Base-by-base conservation (phyloP, 23 tunicate species). In the Styela clava region DNA sequence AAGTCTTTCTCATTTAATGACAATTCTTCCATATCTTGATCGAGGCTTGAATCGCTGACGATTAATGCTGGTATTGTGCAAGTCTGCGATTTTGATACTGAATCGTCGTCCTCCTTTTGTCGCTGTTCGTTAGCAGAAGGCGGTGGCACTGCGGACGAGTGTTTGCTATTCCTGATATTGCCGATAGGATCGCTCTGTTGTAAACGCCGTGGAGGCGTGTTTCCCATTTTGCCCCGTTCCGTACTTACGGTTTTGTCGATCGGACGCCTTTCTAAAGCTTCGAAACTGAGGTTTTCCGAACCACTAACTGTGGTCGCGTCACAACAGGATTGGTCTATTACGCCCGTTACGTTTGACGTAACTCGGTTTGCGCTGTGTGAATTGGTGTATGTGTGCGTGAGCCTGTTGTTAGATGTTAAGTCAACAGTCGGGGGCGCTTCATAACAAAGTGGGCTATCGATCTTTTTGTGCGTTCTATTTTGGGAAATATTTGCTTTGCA, bases 31-130 rank as follows among this genome's bases (percentile, higher is more conserved):
- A 26, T 30, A 21, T 23, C 81, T n/a, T 51, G 64, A 52, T 76
- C 65, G 22, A 52, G 35, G n/a, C 81, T 76, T 28, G 64, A 36
- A 76, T 76, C 81, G 31, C 81, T 76, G 30, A 76, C 37, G 21
- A 76, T 44, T 20, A 76, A 28, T 16, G 52, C 65, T 23, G 81
- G 81, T 76, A 76, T 76, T 7, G 81, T 32, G 7, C 35, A 34
- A 32, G 34, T 28, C 35, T 26, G 32, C 9, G 70, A 27, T 27
- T 65, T 65, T 24, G 16, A 7, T 5, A 3, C 31, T 65, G 16
- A 7, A 71, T 21, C 12, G 18, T 71, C 77, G 5, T 30, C 16
- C 7, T 31, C 7, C 7, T 33, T 18, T 5, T 65, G 7, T 24
- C 3, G 7, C 7, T 71, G 18, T 21, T 33, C 32, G 77, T 71